Evolutionary conservation across 2,797 vertebrate species (phyloP).

Genomic region (Crax fasciolata): DNA sequence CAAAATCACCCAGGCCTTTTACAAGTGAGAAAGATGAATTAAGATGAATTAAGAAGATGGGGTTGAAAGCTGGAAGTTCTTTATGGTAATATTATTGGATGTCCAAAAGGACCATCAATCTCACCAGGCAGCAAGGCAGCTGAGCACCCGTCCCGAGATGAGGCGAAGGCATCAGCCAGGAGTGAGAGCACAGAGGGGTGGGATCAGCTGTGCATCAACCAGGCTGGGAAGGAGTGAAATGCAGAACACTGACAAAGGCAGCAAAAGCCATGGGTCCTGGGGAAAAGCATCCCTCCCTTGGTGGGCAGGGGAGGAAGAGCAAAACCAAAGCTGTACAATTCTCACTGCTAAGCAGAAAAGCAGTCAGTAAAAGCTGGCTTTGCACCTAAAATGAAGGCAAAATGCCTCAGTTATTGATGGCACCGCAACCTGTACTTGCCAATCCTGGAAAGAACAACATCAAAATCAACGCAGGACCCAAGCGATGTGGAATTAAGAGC

Average conservation of each 20-base stretch:
- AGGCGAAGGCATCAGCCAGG: background rate
- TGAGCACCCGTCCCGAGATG: background rate
- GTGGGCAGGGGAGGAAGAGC: background rate
- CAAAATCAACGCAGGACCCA: background rate
- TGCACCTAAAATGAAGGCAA: background rate
- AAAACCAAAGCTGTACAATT: background rate
- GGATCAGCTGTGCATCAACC: background rate
- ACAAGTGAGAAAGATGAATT: constrained; percentile 41
- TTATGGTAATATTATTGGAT: background rate
- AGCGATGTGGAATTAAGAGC: background rate
- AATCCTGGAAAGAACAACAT: background rate
- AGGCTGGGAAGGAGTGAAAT: background rate
- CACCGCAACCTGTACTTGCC: background rate
- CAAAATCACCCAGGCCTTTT: background rate
- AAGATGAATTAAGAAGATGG: background rate
- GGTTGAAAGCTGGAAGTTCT: background rate
- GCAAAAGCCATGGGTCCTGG: background rate
- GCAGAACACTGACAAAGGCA: background rate
- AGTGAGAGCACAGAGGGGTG: background rate
- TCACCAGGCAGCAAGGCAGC: accelerated
- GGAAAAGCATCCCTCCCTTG: background rate
- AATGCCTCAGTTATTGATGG: accelerated
- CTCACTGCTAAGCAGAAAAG: background rate
- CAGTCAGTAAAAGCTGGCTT: background rate
- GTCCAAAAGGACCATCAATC: background rate